Evolutionary conservation across 1,140 invertebrate species (phyloP).

Genomic region (Gryllus bimaculatus): DNA sequence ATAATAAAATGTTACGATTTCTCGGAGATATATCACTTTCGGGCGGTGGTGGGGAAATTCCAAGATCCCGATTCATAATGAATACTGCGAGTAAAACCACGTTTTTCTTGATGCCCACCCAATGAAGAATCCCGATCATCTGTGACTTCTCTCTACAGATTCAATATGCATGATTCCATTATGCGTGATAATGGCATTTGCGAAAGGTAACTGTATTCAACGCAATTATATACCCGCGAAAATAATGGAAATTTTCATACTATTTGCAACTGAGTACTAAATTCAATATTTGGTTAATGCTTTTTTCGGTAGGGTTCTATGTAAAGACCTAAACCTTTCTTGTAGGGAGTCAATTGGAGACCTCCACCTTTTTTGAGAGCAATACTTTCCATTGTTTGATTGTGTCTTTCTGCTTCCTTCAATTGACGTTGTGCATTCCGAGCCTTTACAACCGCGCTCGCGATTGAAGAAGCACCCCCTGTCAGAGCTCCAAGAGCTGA

Average conservation of each 20-base stretch:
- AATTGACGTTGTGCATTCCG: background rate
- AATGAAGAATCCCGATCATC: too few relatives aligned
- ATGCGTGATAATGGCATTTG: too few relatives aligned
- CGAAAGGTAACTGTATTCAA: too few relatives aligned
- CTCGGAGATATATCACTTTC: too few relatives aligned
- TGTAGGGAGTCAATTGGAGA: background rate
- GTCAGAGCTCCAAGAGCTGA: too few relatives aligned
- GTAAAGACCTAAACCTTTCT: background rate
- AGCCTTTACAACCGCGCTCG: background rate
- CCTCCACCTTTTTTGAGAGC: background rate
- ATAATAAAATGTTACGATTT: too few relatives aligned
- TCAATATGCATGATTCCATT: too few relatives aligned
- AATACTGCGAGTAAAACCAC: too few relatives aligned
- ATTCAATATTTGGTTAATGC: background rate
- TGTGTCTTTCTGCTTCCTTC: background rate
- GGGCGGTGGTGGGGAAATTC: too few relatives aligned
- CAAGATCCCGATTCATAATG: too few relatives aligned
- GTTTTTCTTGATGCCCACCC: too few relatives aligned
- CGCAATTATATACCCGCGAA: background rate
- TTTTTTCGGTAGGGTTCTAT: background rate
- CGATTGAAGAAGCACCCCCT: background rate
- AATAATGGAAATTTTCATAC: background rate
- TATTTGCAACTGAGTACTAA: background rate
- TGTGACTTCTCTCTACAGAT: too few relatives aligned
- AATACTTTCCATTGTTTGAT: background rate